A percentile compares a stretch with the other conserved stretches of the same genome.
phyloP scores from a whole-genome alignment of 2,888 invertebrate species.

The Andrena trimmerana region DNA sequence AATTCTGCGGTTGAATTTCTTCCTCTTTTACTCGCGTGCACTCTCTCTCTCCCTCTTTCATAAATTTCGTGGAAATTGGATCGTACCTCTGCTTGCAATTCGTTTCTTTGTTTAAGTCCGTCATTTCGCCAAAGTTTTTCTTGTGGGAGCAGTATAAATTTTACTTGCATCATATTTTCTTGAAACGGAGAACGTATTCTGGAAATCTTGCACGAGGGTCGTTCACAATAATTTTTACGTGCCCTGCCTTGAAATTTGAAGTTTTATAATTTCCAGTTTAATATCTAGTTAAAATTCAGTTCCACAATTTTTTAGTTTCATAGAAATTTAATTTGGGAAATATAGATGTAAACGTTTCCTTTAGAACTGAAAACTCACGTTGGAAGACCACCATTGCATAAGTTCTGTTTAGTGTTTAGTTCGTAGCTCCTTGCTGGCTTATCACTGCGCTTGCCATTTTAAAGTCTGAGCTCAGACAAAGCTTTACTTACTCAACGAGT shows the following conservation, averaged over 20 bases:
- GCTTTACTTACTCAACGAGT: too few species aligned
- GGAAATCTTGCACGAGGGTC: not conserved
- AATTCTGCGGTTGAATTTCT: conserved; percentile 29
- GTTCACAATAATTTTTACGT: not conserved
- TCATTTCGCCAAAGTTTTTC: conserved; percentile 18
- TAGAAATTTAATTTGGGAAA: too few species aligned
- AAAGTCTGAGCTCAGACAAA: too few species aligned
- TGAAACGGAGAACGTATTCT: not conserved
- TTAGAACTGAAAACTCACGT: not conserved
- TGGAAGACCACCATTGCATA: not conserved
- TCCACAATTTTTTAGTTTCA: too few species aligned
- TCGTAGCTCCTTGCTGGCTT: too few species aligned
- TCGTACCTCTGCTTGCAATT: conserved; percentile 28
- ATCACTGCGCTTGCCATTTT: too few species aligned
- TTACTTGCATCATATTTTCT: not conserved
- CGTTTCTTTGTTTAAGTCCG: conserved; percentile 20
- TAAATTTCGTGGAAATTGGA: conserved; percentile 17
- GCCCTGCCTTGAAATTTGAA: too few species aligned
- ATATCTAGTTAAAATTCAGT: too few species aligned
- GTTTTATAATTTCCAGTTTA: too few species aligned
- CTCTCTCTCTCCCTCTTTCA: not conserved
- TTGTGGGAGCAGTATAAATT: conserved; percentile 1
- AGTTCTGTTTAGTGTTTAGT: not conserved
- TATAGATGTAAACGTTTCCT: not conserved
- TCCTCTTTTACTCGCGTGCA: not conserved